Evolutionary conservation across 2,113 vertebrate genomes (phyloP).

Genomic region (Eurystomus gularis): DNA sequence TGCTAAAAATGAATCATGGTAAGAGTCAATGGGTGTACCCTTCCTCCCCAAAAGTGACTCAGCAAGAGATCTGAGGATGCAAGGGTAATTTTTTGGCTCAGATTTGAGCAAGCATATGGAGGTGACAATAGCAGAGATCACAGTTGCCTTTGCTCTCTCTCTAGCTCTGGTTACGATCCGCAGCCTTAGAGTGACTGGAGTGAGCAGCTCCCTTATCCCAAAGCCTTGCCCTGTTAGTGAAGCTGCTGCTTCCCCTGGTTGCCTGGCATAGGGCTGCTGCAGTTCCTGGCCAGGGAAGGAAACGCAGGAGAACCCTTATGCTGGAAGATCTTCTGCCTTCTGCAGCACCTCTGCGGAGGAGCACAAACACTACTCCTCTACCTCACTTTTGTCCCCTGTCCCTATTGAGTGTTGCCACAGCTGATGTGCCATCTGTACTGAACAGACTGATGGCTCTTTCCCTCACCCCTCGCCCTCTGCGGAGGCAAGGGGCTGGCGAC

Average conservation of each 20-base stretch:
- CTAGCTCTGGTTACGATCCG: background rate
- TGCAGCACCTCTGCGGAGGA: background rate
- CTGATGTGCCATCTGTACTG: constrained; percentile 2
- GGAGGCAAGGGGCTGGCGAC: background rate
- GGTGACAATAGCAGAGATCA: background rate
- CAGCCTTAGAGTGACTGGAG: background rate
- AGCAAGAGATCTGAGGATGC: background rate
- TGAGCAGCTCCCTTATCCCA: background rate
- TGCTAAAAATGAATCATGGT: background rate
- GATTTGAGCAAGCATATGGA: background rate
- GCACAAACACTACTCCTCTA: background rate
- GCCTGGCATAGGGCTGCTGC: background rate
- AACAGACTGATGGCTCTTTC: background rate
- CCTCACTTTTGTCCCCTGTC: background rate
- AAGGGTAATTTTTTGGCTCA: background rate
- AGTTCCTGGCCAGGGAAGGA: background rate
- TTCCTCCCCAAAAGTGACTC: background rate
- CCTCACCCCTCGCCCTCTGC: background rate
- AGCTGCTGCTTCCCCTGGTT: background rate
- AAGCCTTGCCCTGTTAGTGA: background rate
- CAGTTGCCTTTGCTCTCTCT: background rate
- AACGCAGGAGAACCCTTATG: background rate
- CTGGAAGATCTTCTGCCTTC: background rate
- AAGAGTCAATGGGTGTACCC: background rate
- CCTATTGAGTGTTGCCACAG: background rate